Conservation (phyloP, 1,140 invertebrate genomes). For the Drosophila melanica region DNA sequence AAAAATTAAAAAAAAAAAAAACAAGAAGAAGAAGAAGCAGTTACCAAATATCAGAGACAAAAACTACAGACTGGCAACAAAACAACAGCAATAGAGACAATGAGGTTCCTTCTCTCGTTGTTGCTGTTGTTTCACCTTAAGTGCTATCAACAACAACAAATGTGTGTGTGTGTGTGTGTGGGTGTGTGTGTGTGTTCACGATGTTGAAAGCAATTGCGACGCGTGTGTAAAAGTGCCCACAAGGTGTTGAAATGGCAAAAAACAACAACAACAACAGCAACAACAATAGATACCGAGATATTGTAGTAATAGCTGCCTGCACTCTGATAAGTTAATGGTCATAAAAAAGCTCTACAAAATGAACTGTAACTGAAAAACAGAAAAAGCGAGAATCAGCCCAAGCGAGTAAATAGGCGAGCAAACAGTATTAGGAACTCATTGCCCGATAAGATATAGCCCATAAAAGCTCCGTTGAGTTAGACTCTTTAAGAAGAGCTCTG, state of each 20-base stretch:
- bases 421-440: slow-evolving; percentile 31
- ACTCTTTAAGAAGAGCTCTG: not conserved
- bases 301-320: slow-evolving; percentile 31
- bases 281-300: slow-evolving; percentile 19
- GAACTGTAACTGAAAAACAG: not conserved
- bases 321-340: slow-evolving; percentile 50
- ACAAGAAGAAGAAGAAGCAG: not conserved
- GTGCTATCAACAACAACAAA: slow-evolving; percentile 47
- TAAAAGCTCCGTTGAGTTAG: not conserved
- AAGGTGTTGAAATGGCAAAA: slow-evolving; percentile 70
- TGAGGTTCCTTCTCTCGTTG: slow-evolving; percentile 26
- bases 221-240: slow-evolving; percentile 49
- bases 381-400: not conserved
- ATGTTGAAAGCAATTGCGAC: slow-evolving; percentile 65
- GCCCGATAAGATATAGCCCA: slow-evolving; percentile 37
- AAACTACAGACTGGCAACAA: slow-evolving; percentile 52
- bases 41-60: slow-evolving; percentile 68
- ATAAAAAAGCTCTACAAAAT: slow-evolving; percentile 43
- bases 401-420: slow-evolving; percentile 10
- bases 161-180: slow-evolving; percentile 18
- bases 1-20: slow-evolving; percentile 1
- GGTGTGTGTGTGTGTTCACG: slow-evolving; percentile 35
- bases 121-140: slow-evolving; percentile 33
- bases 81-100: slow-evolving; percentile 55
- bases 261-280: slow-evolving; percentile 47